Conservation (phyloP, 2,113 vertebrate genomes). For the Lophotis ruficrista region DNA sequence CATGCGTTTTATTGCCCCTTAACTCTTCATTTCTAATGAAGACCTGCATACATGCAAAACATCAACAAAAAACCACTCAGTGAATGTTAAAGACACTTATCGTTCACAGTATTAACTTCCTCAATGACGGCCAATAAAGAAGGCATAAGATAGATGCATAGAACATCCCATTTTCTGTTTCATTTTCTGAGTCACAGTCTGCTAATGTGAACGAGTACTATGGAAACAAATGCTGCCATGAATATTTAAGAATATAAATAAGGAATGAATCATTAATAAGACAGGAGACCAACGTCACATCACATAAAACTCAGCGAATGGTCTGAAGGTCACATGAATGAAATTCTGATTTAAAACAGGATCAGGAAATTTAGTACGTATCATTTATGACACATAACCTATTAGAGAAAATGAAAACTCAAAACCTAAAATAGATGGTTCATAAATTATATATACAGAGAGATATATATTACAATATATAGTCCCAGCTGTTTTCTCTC, state of each 20-base stretch:
- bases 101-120: not conserved
- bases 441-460: not conserved
- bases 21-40: not conserved
- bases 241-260: constrained; percentile 4
- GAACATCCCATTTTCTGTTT: not conserved
- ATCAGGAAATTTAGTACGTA: not conserved
- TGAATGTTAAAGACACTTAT: not conserved
- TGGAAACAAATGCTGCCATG: not conserved
- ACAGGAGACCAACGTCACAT: not conserved
- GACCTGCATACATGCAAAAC: not conserved
- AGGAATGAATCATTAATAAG: not conserved
- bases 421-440: not conserved
- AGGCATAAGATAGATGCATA: not conserved
- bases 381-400: not conserved
- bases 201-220: not conserved
- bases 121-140: not conserved
- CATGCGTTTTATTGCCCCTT: not conserved
- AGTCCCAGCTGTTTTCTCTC: not conserved
- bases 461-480: not conserved
- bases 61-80: not conserved
- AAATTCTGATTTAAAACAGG: not conserved
- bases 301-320: not conserved
- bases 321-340: not conserved
- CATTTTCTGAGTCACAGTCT: not conserved
- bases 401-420: not conserved